Evolutionary conservation across 1,140 invertebrate genomes (phyloP).

Genomic region (Drosophila pandora): DNA sequence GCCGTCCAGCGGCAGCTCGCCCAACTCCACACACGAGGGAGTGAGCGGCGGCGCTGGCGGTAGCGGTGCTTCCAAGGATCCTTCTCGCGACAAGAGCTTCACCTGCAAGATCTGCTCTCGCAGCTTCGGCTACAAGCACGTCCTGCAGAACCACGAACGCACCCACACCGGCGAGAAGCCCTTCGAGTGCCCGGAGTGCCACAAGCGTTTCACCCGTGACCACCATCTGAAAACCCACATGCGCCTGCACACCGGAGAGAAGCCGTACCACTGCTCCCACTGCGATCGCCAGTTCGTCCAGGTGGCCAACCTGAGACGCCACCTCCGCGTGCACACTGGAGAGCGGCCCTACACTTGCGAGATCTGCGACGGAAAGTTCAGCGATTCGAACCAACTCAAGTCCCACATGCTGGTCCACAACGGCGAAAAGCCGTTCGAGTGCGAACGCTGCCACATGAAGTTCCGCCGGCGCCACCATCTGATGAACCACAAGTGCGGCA

Average conservation of each 20-base stretch:
- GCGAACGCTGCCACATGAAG: slow-evolving; percentile 89
- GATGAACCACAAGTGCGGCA: slow-evolving; percentile 92
- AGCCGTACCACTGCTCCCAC: slow-evolving; percentile 95
- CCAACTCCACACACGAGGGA: slow-evolving; percentile 82
- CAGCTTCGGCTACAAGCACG: slow-evolving; percentile 97
- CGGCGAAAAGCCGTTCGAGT: slow-evolving; percentile 94
- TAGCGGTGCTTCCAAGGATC: slow-evolving; percentile 84
- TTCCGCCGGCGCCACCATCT: slow-evolving; percentile 94
- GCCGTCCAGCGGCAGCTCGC: slow-evolving; percentile 85
- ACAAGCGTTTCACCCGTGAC: slow-evolving; percentile 97
- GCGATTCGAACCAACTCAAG: slow-evolving; percentile 97
- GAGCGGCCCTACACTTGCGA: slow-evolving; percentile 97
- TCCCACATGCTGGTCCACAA: slow-evolving; percentile 95
- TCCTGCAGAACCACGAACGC: slow-evolving; percentile 97
- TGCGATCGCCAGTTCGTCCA: slow-evolving; percentile 97
- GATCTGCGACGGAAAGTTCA: slow-evolving; percentile 94
- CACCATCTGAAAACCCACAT: slow-evolving; percentile 97
- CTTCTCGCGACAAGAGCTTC: slow-evolving; percentile 91
- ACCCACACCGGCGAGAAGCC: slow-evolving; percentile 99
- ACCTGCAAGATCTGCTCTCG: slow-evolving; percentile 93
- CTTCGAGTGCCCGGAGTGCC: slow-evolving; percentile 97
- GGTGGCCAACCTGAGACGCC: slow-evolving; percentile 96
- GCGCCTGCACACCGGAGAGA: slow-evolving; percentile 96
- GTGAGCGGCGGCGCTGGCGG: slow-evolving; percentile 44
- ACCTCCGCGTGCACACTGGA: slow-evolving; percentile 97